Evolutionary conservation across 2,113 vertebrate species (phyloP).

Genomic region (Coptodon bakossiorum): DNA sequence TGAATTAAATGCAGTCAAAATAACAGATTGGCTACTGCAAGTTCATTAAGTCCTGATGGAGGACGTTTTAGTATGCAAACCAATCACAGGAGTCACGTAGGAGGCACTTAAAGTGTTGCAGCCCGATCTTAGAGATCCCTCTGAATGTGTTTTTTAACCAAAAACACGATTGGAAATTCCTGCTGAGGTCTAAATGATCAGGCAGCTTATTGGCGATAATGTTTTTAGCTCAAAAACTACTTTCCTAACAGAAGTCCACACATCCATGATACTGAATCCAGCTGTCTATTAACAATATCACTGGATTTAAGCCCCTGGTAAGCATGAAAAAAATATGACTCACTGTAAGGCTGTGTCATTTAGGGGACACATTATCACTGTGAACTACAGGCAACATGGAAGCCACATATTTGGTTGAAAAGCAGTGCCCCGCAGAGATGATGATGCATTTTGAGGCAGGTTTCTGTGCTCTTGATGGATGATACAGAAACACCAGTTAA

Average conservation of each 20-base stretch:
- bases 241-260: not conserved
- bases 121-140: not conserved
- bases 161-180: not conserved
- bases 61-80: not conserved
- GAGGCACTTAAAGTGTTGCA: not conserved
- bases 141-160: not conserved
- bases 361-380: not conserved
- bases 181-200: not conserved
- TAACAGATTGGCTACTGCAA: not conserved
- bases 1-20: not conserved
- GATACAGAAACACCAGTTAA: conserved; percentile 17
- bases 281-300: not conserved
- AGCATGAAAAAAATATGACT: not conserved
- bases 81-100: not conserved
- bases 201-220: not conserved
- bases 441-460: not conserved
- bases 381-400: not conserved
- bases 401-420: not conserved
- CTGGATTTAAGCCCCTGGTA: not conserved
- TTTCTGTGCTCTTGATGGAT: not conserved
- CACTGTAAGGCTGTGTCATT: not conserved
- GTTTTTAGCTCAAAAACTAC: not conserved
- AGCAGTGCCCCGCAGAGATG: not conserved
- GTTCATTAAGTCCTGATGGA: not conserved
- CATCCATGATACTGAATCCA: not conserved